These are phyloP conservation scores for Cochlearius cochlearius DNA, from an alignment of 2,113 vertebrate species.

Conservation along the genomic window DNA sequence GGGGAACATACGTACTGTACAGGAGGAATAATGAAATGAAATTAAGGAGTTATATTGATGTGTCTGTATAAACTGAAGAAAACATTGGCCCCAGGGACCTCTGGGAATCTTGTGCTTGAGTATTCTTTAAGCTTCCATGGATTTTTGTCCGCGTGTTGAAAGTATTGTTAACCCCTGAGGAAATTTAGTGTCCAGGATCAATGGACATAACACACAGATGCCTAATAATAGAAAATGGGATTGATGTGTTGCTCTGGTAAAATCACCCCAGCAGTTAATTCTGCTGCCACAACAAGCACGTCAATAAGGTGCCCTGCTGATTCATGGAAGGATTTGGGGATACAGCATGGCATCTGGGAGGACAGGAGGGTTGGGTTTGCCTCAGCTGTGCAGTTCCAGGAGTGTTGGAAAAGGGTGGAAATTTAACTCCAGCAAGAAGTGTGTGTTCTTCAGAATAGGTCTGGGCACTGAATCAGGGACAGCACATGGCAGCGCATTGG, in stretches of 20 bases:
- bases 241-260: constrained; percentile 52
- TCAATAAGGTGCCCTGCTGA: constrained; percentile 65
- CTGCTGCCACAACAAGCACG: constrained; percentile 42
- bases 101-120: constrained; percentile 19
- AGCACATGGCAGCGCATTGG: background rate
- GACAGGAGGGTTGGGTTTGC: background rate
- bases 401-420: background rate
- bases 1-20: background rate
- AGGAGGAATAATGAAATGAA: constrained; percentile 21
- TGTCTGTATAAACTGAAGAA: constrained; percentile 38
- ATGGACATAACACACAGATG: constrained; percentile 52
- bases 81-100: background rate
- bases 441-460: background rate
- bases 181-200: constrained; percentile 61
- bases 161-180: constrained; percentile 62
- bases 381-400: background rate
- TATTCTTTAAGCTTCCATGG: constrained; percentile 68
- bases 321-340: background rate
- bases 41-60: constrained; percentile 49
- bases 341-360: background rate
- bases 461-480: background rate
- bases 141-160: constrained; percentile 54
- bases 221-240: constrained; percentile 59
- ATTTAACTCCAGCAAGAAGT: background rate
- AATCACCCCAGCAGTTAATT: constrained; percentile 64